phyloP scores from a whole-genome alignment of 2,113 vertebrate species.

The Nanorana parkeri region DNA sequence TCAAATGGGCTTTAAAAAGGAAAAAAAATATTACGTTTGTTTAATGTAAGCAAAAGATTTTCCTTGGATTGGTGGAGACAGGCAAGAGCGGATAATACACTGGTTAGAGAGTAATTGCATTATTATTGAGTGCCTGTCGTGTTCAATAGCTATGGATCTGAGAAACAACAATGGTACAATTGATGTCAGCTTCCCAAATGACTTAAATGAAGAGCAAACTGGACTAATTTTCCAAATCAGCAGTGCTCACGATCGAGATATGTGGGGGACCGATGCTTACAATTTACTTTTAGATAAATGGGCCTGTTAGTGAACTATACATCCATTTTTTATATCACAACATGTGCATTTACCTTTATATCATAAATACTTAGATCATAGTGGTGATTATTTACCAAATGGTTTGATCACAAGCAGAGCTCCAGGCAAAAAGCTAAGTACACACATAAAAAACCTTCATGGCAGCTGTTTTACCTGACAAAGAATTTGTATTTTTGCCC shows the following conservation, averaged over 20 bases:
- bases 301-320: neutral
- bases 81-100: constrained; percentile 67
- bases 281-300: constrained; percentile 15
- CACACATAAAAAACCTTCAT: too few relatives aligned
- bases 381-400: too few relatives aligned
- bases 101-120: constrained; percentile 80
- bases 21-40: constrained; percentile 11
- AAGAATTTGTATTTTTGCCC: too few relatives aligned
- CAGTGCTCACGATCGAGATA: constrained; percentile 75
- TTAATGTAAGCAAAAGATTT: constrained; percentile 60
- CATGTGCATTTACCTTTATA: too few relatives aligned
- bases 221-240: constrained; percentile 91
- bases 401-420: too few relatives aligned
- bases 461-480: too few relatives aligned
- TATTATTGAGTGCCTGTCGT: constrained; percentile 84
- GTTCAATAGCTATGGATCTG: constrained; percentile 82
- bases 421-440: too few relatives aligned
- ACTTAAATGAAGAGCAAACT: constrained; percentile 82
- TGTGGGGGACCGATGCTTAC: neutral
- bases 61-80: constrained; percentile 50
- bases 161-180: constrained; percentile 86
- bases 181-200: constrained; percentile 80
- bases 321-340: neutral
- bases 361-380: too few relatives aligned
- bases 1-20: constrained; percentile 18